These are phyloP conservation scores for Spisula subtruncata DNA, from an alignment of 2,888 invertebrate genomes.

Conservation along the genomic window DNA sequence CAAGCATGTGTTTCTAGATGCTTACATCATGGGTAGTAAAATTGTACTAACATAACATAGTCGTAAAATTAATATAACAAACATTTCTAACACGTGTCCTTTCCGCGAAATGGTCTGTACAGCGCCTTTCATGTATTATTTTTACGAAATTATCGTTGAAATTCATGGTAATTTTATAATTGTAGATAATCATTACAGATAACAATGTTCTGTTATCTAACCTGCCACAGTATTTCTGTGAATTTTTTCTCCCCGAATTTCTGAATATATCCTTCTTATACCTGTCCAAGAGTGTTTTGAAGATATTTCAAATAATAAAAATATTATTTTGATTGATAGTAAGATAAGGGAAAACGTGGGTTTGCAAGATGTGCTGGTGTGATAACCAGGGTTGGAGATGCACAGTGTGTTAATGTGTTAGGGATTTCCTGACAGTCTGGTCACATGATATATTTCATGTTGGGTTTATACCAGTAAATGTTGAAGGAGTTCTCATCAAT, in stretches of 20 bases:
- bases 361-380: not conserved
- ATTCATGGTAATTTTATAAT: constrained; percentile 28
- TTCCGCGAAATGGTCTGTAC: not conserved
- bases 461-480: too few species aligned
- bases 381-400: not conserved
- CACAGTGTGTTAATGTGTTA: not conserved
- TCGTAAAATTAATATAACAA: not conserved
- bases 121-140: constrained; percentile 17
- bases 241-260: constrained; percentile 9
- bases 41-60: not conserved
- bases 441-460: too few species aligned
- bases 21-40: constrained; percentile 18
- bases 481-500: too few species aligned
- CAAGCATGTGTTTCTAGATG: not conserved
- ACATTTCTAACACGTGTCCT: constrained; percentile 20
- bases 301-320: constrained; percentile 25
- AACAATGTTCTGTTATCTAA: constrained; percentile 20
- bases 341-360: not conserved
- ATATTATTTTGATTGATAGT: constrained; percentile 8
- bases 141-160: not conserved
- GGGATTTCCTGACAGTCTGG: too few species aligned
- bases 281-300: constrained; percentile 12
- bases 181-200: not conserved
- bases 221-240: constrained; percentile 11
- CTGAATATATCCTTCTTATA: not conserved